A percentile compares a stretch with the other conserved stretches of the same genome.
phyloP scores from a whole-genome alignment of 2,888 invertebrate species.

The Sesamia inferens region DNA sequence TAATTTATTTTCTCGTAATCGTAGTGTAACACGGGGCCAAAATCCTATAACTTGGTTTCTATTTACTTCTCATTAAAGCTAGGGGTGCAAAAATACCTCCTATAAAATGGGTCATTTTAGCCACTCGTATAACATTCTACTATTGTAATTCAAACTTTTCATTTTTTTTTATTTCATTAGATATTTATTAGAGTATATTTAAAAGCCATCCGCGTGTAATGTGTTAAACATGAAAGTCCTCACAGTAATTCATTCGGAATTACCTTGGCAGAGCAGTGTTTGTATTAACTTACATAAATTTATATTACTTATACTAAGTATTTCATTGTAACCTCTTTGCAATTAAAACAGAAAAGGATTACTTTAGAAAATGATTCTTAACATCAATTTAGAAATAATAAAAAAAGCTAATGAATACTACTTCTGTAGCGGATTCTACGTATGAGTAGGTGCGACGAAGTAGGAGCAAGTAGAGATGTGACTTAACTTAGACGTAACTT shows the following conservation, averaged over 20 bases:
- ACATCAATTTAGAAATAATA: slow-evolving; percentile 4
- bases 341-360: not conserved
- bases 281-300: not conserved
- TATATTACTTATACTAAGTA: too few species aligned
- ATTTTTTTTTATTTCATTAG: not conserved
- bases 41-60: too few species aligned
- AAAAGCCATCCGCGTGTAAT: not conserved
- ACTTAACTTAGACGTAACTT: slow-evolving; percentile 20
- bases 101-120: too few species aligned
- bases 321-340: not conserved
- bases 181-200: not conserved
- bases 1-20: too few species aligned
- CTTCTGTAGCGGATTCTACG: slow-evolving; percentile 13
- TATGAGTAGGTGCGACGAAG: slow-evolving; percentile 16
- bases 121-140: not conserved
- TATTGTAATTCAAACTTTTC: not conserved
- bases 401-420: not conserved
- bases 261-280: not conserved
- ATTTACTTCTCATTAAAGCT: too few species aligned
- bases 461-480: not conserved
- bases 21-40: too few species aligned
- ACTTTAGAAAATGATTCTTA: not conserved
- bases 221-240: not conserved
- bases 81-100: too few species aligned
- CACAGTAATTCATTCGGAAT: not conserved